Conservation (phyloP, 2,113 vertebrate genomes). For the Stegostoma tigrinum region DNA sequence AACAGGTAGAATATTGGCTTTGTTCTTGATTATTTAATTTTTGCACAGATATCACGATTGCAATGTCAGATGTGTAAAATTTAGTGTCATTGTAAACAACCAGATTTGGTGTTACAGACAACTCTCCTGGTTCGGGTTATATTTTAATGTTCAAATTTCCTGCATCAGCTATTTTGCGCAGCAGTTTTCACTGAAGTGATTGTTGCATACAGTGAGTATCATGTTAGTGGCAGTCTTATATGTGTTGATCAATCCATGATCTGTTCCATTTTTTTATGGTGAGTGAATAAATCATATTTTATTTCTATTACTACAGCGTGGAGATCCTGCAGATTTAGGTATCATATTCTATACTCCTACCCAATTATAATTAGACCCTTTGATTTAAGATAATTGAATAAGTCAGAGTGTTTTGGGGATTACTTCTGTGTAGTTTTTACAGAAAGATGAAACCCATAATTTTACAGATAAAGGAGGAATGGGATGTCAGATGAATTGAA, state of each 20-base stretch:
- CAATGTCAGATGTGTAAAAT: neutral
- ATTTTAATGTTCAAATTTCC: constrained; percentile 8
- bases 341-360: neutral
- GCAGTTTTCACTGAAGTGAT: neutral
- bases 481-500: neutral
- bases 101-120: neutral
- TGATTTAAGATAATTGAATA: neutral
- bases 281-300: neutral
- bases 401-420: neutral
- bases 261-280: neutral
- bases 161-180: neutral
- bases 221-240: neutral
- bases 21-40: constrained; percentile 4
- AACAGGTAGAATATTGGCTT: neutral
- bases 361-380: neutral
- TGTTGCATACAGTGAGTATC: neutral
- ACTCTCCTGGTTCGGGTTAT: neutral
- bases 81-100: neutral
- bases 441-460: neutral
- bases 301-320: neutral
- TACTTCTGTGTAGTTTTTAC: neutral
- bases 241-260: neutral
- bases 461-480: neutral
- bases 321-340: neutral
- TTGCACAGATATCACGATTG: neutral